Base-by-base conservation (phyloP, 2,797 vertebrate genomes). In the Chelonia mydas region DNA sequence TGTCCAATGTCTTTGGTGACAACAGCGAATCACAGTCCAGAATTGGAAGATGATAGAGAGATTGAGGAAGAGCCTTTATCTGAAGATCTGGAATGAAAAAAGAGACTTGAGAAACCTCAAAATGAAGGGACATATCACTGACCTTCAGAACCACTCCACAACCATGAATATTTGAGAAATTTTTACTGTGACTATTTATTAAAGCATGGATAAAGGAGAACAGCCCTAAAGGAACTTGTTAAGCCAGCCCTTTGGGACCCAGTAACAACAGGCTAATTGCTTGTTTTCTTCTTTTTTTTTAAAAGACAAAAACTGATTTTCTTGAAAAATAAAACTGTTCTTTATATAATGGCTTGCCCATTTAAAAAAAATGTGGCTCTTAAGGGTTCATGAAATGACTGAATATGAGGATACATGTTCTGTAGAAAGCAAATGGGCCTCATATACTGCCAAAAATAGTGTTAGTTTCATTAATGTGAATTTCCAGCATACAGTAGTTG, bases 121-220 rank as follows among this genome's bases (percentile, higher is more conserved):
- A 95, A 96, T 98, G 98, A 98, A 98, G 98, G 98, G 98, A 98
- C 98, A 98, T 98, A 97, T 98, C 97, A 98, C 97, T 98, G 98
- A 98, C 98, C 98, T 98, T 98, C 98, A 98, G 98, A 99, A 99
- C 99, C 99, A 99, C 99, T 99, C 98, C 98, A 84, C 98, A 98
- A 98, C 98, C 98, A 98, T 98, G 98, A 98, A 98, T 98, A 99
- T 99, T 98, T 99, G 99, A 99, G 98, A 98, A 97, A 98, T 99
- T 99, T 98, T 99, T 99, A 99, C 99, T 99, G 99, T 99, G 99
- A 99, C 99, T 99, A 99, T 99, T 99, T 99, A 99, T 99, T 99
- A 99, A 72, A 99, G 99, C 99, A 99, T 99, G 99, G 98, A 99
- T 99, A 98, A 99, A 98, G 99, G 99, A 99, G 98, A 97, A 99